Percentiles rank a stretch among this genome's conserved stretches.
Conservation (phyloP, 1,140 invertebrate genomes). For the Caenorhabditis briggsae region DNA sequence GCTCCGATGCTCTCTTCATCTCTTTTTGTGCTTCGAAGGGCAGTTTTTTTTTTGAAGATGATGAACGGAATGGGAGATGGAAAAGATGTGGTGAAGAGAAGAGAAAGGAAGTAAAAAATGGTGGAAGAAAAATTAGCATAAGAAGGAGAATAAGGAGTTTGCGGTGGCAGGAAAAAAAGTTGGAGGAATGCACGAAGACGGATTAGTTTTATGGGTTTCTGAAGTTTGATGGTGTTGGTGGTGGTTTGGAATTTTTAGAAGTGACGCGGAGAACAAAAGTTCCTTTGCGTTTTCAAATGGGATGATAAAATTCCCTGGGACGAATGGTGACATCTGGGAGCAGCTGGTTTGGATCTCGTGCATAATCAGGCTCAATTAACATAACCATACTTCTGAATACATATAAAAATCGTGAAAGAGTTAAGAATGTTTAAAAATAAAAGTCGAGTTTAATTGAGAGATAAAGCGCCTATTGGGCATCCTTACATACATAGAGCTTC, state of each 20-base stretch:
- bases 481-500: no score
- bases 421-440: no score
- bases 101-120: conserved; percentile 20
- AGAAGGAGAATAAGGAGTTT: not conserved
- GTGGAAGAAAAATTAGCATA: conserved; percentile 31
- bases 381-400: no score
- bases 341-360: no score
- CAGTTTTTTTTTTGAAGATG: not conserved
- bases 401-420: no score
- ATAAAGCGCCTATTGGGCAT: no score
- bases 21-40: not conserved
- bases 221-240: not conserved
- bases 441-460: no score
- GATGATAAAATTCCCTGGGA: no score
- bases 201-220: conserved; percentile 46
- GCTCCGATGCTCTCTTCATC: conserved; percentile 47
- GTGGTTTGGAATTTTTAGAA: not conserved
- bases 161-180: not conserved
- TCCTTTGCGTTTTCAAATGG: no score
- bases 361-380: no score
- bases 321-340: no score
- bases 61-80: conserved; percentile 4
- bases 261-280: not conserved
- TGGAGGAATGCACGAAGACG: conserved; percentile 34
- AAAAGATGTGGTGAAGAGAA: not conserved